Base-by-base conservation (phyloP, 2,113 vertebrate genomes). In the Paramisgurnus dabryanus region DNA sequence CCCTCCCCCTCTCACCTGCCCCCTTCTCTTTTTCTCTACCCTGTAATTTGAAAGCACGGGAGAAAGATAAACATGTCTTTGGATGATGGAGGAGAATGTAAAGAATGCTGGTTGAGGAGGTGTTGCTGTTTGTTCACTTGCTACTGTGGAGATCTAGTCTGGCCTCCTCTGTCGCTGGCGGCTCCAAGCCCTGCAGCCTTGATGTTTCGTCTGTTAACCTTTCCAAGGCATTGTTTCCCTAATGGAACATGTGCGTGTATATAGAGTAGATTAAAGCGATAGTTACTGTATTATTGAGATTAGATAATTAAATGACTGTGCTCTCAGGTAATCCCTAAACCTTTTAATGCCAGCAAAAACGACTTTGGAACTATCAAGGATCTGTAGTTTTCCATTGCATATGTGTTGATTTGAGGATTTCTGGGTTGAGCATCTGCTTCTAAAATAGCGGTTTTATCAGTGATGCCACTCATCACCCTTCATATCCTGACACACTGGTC, bases 1-100 rank as follows among this genome's bases (percentile, higher is more conserved):
- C 72, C 67, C 72, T 72, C 77, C 45, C 65, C 45, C 17, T 83
- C 74, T 60, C 67, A 22, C 49, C 76, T 84, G 22, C 74, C 13
- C 71, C 78, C 73, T 50, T 45, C 34, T 53, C 41, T 39, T 61
- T 34, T 15, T 53, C 72, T 15, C 63, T 57, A 67, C 80, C 85
- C 87, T 91, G 88, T 91, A 87, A 91, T 94, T 93, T 91, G 70
- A 67, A 50, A 68, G 74, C 41, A 79, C 81, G 71, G 53, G 83
- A 87, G 80, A 74, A 73, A 84, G 78, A 86, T 83, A 89, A 91
- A 87, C 89, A 86, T 84, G 90, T 89, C 86, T 87, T 91, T 89
- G 85, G 85, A 82, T 72, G 76, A 78, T 73, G 17, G 18, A 81
- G 49, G 87, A 85, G 85, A 88, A 91, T 92, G 84, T 85, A 60